phyloP scores from a whole-genome alignment of 2,797 vertebrate genomes.

The Tapirus indicus region DNA sequence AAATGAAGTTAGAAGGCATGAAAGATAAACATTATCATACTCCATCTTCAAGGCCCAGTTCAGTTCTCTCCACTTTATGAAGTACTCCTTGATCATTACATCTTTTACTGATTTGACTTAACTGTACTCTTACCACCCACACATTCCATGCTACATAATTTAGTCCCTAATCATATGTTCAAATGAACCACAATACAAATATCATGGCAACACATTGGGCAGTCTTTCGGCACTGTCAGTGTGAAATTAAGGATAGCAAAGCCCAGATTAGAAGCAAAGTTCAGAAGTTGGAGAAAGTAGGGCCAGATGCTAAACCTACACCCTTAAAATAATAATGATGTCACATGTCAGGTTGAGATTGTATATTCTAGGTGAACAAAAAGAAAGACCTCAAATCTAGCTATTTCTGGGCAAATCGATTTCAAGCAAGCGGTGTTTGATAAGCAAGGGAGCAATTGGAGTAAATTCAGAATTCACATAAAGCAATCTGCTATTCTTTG shows the following conservation, averaged over 20 bases:
- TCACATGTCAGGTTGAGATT: neutral
- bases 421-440: neutral
- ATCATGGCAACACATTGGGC: neutral
- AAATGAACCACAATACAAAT: neutral
- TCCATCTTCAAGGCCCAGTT: neutral
- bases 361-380: neutral
- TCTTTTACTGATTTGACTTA: neutral
- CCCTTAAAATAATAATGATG: neutral
- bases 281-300: neutral
- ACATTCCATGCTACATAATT: neutral
- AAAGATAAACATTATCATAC: neutral
- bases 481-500: neutral
- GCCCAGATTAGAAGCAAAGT: neutral
- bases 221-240: neutral
- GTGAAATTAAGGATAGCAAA: neutral
- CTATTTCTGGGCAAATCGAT: neutral
- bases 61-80: neutral
- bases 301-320: neutral
- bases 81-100: neutral
- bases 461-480: neutral
- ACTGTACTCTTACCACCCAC: neutral
- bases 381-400: conserved; percentile 6
- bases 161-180: neutral
- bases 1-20: neutral
- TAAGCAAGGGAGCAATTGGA: neutral